Conservation (phyloP, 2,797 vertebrate species). For the Danio kyathit region DNA sequence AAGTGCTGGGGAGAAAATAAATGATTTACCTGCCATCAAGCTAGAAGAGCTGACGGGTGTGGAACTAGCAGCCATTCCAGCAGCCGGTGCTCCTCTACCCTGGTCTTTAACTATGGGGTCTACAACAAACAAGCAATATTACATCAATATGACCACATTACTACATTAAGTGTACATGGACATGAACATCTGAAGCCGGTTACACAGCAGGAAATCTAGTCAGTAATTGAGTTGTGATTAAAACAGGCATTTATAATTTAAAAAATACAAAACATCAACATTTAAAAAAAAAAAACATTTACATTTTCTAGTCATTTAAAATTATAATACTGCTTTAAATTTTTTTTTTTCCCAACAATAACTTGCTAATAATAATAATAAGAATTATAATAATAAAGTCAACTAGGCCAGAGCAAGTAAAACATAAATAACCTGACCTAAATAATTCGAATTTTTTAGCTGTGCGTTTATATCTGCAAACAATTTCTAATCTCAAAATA, state of each 20-base stretch:
- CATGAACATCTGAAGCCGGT: background rate
- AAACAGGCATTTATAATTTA: too few species aligned
- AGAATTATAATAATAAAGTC: too few species aligned
- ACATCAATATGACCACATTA: background rate
- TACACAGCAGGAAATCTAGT: background rate
- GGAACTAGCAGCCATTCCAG: slow-evolving; percentile 80
- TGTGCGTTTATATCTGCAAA: too few species aligned
- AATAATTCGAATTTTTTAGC: background rate
- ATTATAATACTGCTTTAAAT: background rate
- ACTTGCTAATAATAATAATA: too few species aligned
- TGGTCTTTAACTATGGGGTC: slow-evolving; percentile 89
- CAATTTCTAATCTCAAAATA: background rate
- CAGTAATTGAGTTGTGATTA: too few species aligned
- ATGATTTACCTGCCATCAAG: slow-evolving; percentile 85
- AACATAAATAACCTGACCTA: background rate
- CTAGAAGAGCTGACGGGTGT: slow-evolving; percentile 89
- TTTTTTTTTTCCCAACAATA: too few species aligned
- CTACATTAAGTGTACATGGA: too few species aligned
- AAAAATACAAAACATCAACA: too few species aligned
- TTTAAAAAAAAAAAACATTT: too few species aligned
- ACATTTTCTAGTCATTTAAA: background rate
- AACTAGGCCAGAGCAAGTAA: background rate
- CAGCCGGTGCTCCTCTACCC: slow-evolving; percentile 80
- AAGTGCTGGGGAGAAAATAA: background rate
- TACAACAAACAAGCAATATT: slow-evolving; percentile 54